Evolutionary conservation across 1,140 invertebrate genomes (phyloP), one percentile per base, ranked within the genome.

Genomic region (Drosophila santomea): DNA sequence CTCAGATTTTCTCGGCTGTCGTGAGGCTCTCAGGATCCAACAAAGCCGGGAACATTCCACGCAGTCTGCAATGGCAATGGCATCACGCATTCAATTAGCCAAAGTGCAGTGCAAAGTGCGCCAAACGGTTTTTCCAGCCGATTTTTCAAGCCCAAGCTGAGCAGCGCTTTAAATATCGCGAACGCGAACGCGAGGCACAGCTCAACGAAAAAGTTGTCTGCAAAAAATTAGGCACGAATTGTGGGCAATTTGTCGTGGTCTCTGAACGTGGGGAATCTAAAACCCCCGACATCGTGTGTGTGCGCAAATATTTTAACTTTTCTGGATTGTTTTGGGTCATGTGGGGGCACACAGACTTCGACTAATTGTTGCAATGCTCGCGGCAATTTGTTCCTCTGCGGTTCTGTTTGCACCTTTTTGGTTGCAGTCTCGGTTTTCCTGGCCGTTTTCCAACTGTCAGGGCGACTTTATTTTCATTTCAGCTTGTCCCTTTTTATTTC

Each of bases 321-420:
- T 23, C 51, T 52, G 61, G 58, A 55, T 68, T 56, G 51, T 56
- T 68, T 60, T 59, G 44, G 45, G 61, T 55, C 44, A 38, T 36
- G 20, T 44, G 43, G 48, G 23, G 28, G n/a, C 20, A 20, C 20
- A 20, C 28, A 57, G 43, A 36, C 38, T 74, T 57, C 51, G 64
- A 82, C 81, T 85, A 85, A 85, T 85, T 85, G 81, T 85, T 78
- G 82, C 81, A 74, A 52, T 15, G 59, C 81, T 45, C 60, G 61
- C 63, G 82, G 81, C 74, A 32, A 17, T 73, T 64, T 52, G 51
- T 52, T 45, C 17, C 32, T 51, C 54, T 62, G 81, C 62, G 61
- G 72, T 84, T 51, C 58, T 85, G 58, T 83, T 63, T 77, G 66
- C 67, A 77, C 73, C 74, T 75, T 71, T 44, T 32, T 28, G 44